Evolutionary conservation across 2,797 vertebrate species (phyloP), one percentile per base, ranked within the genome.

Genomic region (Myoxocephalus aenaeus): DNA sequence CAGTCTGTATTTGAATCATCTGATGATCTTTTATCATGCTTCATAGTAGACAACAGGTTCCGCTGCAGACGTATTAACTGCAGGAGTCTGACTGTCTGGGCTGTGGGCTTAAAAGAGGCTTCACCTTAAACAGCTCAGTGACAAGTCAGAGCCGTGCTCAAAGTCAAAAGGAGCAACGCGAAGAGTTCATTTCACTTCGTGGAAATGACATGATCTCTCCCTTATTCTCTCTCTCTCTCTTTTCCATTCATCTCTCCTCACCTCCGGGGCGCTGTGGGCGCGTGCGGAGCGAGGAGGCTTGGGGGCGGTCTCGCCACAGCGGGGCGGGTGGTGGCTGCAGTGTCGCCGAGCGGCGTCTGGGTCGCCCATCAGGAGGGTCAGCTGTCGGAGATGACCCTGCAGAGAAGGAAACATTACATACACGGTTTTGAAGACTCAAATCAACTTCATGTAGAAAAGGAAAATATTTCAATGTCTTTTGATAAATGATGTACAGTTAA

Each of bases 341-440:
- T 96, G 96, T 20, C 92, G 91, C 0, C 64, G 15, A 0, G 96
- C 96, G 0, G 94, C 96, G 0, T 87, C 88, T 0, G 96, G 92
- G 58, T 97, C 93, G 0, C 93, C 96, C 95, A 97, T 96, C 78
- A 96, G 42, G n/a, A 97, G 96, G 56, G 81, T 90, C 88, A 97
- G 84, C 82, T 97, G 96, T 36, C 91, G 92, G 14, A 97, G 87
- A 29, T 93, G 72, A 1, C 97, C 97, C 97, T 98, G 90, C 5
- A 75, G 27, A 81, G 40, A 74, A 4, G 2, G 36, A 62, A 44
- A 44, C 9, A 29, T 65, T 0, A 65, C 51, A 61, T 2, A 17
- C 2, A 7, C 20, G 7, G 8, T 8, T 8, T 44, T 40, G 5
- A 61, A 67, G n/a, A 67, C 10, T 18, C 29, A 25, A 58, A n/a